Evolutionary conservation across 2,888 invertebrate genomes (phyloP).

Genomic region (Abrostola triplasia): DNA sequence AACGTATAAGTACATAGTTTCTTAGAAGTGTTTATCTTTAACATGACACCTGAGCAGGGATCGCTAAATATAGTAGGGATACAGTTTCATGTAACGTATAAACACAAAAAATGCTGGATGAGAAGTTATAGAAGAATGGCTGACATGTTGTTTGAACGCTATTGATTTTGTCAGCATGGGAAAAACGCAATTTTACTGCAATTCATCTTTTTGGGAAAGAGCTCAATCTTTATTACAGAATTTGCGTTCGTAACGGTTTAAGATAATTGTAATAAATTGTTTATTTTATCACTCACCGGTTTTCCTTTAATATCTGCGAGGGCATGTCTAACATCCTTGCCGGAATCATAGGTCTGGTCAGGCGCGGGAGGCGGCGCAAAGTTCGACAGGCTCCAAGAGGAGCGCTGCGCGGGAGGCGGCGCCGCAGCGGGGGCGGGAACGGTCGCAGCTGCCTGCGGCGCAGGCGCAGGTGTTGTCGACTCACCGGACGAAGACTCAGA

Average conservation of each 20-base stretch:
- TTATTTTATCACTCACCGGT: slow-evolving; percentile 70
- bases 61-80: slow-evolving; percentile 42
- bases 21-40: slow-evolving; percentile 75
- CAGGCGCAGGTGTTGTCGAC: slow-evolving; percentile 89
- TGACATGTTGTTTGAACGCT: slow-evolving; percentile 1
- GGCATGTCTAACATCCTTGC: slow-evolving; percentile 87
- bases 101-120: slow-evolving; percentile 32
- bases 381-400: slow-evolving; percentile 84
- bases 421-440: slow-evolving; percentile 62
- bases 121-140: slow-evolving; percentile 12
- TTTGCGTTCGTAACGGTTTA: too few species aligned
- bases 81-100: slow-evolving; percentile 32
- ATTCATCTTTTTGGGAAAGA: neutral
- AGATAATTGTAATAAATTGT: too few species aligned
- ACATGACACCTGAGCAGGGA: slow-evolving; percentile 71
- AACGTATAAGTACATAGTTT: slow-evolving; percentile 26
- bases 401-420: slow-evolving; percentile 76
- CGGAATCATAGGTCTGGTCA: slow-evolving; percentile 83
- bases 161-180: slow-evolving; percentile 15
- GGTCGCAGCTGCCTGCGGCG: slow-evolving; percentile 70
- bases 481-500: slow-evolving; percentile 89
- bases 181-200: slow-evolving; percentile 9
- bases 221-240: neutral
- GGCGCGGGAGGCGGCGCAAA: slow-evolving; percentile 79
- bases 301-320: slow-evolving; percentile 86